phyloP scores from a whole-genome alignment of 2,797 vertebrate genomes.

The Phrynocephalus forsythii region DNA sequence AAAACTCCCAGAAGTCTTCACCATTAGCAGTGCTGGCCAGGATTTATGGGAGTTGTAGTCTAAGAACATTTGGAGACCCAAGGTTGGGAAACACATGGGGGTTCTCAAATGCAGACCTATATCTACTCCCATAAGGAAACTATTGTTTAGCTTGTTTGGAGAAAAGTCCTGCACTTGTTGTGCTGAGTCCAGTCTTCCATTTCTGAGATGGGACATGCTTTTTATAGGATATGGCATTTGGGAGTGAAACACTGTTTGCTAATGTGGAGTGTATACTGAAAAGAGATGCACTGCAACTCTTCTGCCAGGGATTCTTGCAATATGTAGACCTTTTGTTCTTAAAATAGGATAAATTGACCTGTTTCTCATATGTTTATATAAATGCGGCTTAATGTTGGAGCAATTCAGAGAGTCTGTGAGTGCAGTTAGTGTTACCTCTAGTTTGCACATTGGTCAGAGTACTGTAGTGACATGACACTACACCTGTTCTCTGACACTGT shows the following conservation, averaged over 20 bases:
- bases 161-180: not conserved
- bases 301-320: not conserved
- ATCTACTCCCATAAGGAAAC: too few species aligned
- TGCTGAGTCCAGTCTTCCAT: not conserved
- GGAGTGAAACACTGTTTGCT: not conserved
- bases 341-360: too few species aligned
- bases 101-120: too few species aligned
- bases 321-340: not conserved
- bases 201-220: not conserved
- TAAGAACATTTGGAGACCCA: too few species aligned
- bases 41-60: too few species aligned
- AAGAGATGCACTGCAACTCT: not conserved
- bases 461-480: not conserved
- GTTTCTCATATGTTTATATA: not conserved
- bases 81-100: too few species aligned
- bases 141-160: too few species aligned
- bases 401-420: not conserved
- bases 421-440: not conserved
- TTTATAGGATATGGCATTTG: too few species aligned
- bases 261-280: not conserved
- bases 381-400: not conserved
- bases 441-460: not conserved
- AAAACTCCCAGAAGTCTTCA: too few species aligned
- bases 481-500: conserved; percentile 3
- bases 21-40: too few species aligned